Base-by-base conservation (phyloP, 2,888 invertebrate species). In the Xestobium rufovillosum region DNA sequence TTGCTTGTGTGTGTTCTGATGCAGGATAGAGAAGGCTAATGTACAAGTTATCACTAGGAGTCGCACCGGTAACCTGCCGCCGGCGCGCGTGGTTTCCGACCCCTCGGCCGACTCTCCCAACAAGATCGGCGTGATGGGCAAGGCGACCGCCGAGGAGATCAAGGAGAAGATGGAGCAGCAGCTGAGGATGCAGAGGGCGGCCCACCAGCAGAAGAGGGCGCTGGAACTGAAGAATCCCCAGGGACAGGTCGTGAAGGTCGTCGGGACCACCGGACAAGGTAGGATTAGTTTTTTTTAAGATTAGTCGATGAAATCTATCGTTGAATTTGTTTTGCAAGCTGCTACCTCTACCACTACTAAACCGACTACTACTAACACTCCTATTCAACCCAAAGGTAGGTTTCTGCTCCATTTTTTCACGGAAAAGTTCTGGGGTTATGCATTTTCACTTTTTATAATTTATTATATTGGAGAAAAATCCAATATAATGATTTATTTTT, bases 141-240 rank as follows among this genome's bases (percentile, higher is more conserved):
- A 78, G 52, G 72, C 77, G 1, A 76, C 76, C 15, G 75, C 81
- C 1, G 76, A 82, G 48, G 87, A 88, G 55, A 77, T 84, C 43
- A 87, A 86, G 62, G 90, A 91, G 51, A 89, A 89, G 63, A 81
- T 91, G 81, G 92, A 94, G 56, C 87, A 88, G 47, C 89, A 92
- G 57, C 66, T 94, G 45, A 80, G 88, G 38, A 73, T 89, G 52
- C 94, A 94, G 60, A 68, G 92, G 42, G 84, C 87, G 13, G 89
- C 87, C 1, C 87, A 89, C 65, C 88, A 90, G 56, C 91, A 91
- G 55, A 91, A 90, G 62, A 72, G 88, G 33, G 80, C 80, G 1
- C 55, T 80, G 23, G 84, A 84, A 56, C 62, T 76, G 53, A 66
- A 66, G 47, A 61, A 56, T 43, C 45, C 60, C 3, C 56, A 57